Conservation (phyloP, 2,888 invertebrate genomes). For the Heliconius erato region DNA sequence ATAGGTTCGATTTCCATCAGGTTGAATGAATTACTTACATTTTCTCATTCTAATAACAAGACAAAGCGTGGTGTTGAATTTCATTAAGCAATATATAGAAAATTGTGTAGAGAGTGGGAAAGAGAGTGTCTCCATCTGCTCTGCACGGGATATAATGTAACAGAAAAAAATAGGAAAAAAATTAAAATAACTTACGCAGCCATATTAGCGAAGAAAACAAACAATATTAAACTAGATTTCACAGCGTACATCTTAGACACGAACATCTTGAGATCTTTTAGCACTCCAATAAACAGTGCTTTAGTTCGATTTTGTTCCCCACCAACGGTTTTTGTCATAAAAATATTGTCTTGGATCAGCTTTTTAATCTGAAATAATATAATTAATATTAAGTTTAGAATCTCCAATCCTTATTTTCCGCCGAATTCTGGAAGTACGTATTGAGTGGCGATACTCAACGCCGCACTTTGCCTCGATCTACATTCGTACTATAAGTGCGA, state of each 20-base stretch:
- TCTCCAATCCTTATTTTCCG: too few species aligned
- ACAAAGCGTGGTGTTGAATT: too few species aligned
- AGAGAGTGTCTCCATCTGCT: not conserved
- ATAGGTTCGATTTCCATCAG: too few species aligned
- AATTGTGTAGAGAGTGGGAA: too few species aligned
- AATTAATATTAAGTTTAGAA: not conserved
- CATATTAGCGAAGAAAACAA: conserved; percentile 82
- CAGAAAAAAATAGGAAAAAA: not conserved
- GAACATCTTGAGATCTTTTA: conserved; percentile 75
- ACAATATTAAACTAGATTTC: conserved; percentile 75
- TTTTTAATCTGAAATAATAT: conserved; percentile 71
- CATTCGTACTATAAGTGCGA: too few species aligned
- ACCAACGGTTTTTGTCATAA: conserved; percentile 66
- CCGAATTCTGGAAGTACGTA: not conserved
- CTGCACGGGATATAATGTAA: not conserved
- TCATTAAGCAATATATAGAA: too few species aligned
- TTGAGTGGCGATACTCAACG: too few species aligned
- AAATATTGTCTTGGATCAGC: conserved; percentile 73
- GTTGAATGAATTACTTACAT: too few species aligned
- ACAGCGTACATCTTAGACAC: conserved; percentile 75
- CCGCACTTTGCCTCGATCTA: too few species aligned
- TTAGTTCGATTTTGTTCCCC: conserved; percentile 74
- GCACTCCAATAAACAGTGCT: conserved; percentile 71
- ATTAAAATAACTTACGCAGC: conserved; percentile 75
- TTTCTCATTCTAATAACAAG: too few species aligned